Percentiles rank a stretch among this genome's conserved stretches.
Evolutionary conservation across 1,140 invertebrate genomes (phyloP).

Genomic region (Propsilocerus akamusi): DNA sequence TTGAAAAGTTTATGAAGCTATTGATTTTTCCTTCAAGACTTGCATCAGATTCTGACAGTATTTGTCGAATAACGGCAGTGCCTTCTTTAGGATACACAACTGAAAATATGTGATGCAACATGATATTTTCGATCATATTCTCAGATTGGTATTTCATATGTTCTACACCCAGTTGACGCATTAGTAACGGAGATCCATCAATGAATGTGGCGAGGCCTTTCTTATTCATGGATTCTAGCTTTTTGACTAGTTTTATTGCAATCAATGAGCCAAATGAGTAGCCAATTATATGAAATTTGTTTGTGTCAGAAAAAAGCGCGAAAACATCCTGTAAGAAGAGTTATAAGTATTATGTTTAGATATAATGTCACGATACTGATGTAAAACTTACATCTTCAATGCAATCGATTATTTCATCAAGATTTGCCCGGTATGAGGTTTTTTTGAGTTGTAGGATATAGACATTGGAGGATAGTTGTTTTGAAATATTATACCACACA

Average conservation of each 20-base stretch:
- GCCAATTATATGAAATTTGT: slow-evolving; percentile 21
- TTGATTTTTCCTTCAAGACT: too few species aligned
- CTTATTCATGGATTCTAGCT: slow-evolving; percentile 20
- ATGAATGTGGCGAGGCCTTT: slow-evolving; percentile 21
- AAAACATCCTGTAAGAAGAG: slow-evolving; percentile 31
- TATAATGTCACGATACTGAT: too few species aligned
- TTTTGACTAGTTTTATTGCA: slow-evolving; percentile 21
- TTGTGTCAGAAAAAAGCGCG: slow-evolving; percentile 31
- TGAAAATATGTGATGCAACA: too few species aligned
- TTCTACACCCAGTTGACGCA: too few species aligned
- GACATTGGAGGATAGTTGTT: slow-evolving; percentile 10
- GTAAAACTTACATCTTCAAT: too few species aligned
- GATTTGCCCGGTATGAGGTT: slow-evolving; percentile 5
- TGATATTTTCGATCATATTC: too few species aligned
- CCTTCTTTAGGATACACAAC: too few species aligned
- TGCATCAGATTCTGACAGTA: too few species aligned
- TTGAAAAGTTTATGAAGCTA: too few species aligned
- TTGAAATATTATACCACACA: slow-evolving; percentile 17
- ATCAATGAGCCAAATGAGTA: slow-evolving; percentile 27
- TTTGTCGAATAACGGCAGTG: too few species aligned
- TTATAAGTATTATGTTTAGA: too few species aligned
- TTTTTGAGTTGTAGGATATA: slow-evolving; percentile 15
- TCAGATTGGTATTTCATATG: too few species aligned
- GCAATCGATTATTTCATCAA: not conserved
- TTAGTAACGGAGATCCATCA: slow-evolving; percentile 27